Percentiles rank a stretch among this genome's conserved stretches.
phyloP scores from a whole-genome alignment of 2,797 vertebrate species.

The Acanthis flammea region DNA sequence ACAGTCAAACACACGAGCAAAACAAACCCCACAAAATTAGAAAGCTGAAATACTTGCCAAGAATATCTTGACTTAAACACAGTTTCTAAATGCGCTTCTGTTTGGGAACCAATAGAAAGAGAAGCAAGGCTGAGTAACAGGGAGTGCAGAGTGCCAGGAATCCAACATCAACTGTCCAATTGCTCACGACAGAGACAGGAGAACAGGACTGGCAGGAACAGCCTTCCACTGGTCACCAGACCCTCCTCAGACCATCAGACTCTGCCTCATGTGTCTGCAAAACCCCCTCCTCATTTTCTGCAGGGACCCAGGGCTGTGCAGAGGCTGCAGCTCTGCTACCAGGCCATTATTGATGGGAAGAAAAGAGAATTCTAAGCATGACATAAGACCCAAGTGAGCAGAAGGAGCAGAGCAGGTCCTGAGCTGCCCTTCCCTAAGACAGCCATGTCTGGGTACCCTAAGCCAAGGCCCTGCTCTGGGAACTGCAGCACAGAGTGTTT shows the following conservation, averaged over 20 bases:
- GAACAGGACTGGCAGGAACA: not conserved
- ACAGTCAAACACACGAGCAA: not conserved
- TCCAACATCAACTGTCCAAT: not conserved
- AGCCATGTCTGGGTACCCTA: not conserved
- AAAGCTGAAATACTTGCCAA: not conserved
- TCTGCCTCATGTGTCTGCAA: not conserved
- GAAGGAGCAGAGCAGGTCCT: not conserved
- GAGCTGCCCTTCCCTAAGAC: not conserved
- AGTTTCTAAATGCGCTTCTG: not conserved
- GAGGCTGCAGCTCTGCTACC: not conserved
- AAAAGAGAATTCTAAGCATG: not conserved
- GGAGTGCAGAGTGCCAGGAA: not conserved
- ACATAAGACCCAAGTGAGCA: not conserved
- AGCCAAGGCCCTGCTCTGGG: not conserved
- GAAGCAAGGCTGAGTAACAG: not conserved
- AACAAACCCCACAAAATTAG: fast-evolving
- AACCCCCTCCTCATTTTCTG: not conserved
- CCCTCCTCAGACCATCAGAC: not conserved
- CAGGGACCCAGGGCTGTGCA: not conserved
- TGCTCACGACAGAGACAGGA: not conserved
- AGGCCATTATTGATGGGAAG: not conserved
- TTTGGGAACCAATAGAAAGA: not conserved
- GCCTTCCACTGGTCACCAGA: not conserved
- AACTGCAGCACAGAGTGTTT: not conserved
- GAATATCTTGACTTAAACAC: not conserved